Evolutionary conservation across 1,140 invertebrate species (phyloP).

Genomic region (Pseudomyrmex flavicornis): DNA sequence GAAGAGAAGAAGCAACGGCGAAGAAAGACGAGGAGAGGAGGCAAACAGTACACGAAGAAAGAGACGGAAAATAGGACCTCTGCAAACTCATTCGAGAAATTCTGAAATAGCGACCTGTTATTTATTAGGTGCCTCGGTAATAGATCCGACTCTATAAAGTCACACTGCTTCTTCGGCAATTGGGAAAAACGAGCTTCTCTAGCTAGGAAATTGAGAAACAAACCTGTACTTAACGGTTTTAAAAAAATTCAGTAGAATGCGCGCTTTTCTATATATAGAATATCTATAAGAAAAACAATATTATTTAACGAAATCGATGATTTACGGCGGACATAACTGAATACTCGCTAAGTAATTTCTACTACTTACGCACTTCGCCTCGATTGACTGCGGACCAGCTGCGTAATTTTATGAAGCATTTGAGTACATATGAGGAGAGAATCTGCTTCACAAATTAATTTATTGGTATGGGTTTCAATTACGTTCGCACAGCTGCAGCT

Average conservation of each 20-base stretch:
- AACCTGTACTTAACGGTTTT: constrained; percentile 27
- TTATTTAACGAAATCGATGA: neutral
- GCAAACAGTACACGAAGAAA: constrained; percentile 37
- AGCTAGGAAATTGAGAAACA: constrained; percentile 62
- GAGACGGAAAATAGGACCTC: constrained; percentile 46
- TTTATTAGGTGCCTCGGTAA: constrained; percentile 78
- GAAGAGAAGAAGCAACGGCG: constrained; percentile 12
- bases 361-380: constrained; percentile 6
- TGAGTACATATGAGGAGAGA: neutral
- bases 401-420: constrained; percentile 28
- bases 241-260: neutral
- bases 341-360: constrained; percentile 1
- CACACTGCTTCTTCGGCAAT: constrained; percentile 75
- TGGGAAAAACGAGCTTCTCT: constrained; percentile 68
- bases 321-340: neutral
- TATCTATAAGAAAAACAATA: neutral
- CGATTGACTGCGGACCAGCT: constrained; percentile 15
- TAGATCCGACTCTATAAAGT: constrained; percentile 76
- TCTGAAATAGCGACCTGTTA: constrained; percentile 76
- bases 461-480: constrained; percentile 34
- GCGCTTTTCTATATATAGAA: neutral
- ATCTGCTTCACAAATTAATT: constrained; percentile 65
- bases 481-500: constrained; percentile 6
- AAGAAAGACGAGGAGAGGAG: neutral
- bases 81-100: constrained; percentile 76